These are phyloP conservation scores for Rotaria macrura DNA, from an alignment of 2,888 invertebrate species.

Conservation along the genomic window DNA sequence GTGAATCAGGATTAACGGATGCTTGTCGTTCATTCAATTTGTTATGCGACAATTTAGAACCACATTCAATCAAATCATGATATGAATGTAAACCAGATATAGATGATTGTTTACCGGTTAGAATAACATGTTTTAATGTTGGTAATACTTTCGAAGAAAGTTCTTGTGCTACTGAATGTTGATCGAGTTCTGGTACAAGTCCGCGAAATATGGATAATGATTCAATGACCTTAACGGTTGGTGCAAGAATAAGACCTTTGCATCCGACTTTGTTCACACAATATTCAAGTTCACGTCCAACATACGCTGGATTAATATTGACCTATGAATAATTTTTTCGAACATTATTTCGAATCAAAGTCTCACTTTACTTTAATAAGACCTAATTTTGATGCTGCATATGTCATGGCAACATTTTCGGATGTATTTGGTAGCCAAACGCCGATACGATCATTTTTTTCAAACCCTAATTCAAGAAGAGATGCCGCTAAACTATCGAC, in stretches of 20 bases:
- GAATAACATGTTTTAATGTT: constrained; percentile 25
- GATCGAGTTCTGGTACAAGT: constrained; percentile 24
- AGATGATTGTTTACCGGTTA: neutral
- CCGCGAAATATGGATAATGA: neutral
- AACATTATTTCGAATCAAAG: neutral
- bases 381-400: constrained; percentile 24
- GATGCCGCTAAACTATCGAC: constrained; percentile 25
- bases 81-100: neutral
- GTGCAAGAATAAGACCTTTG: constrained; percentile 60
- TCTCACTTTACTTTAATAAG: constrained; percentile 17
- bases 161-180: neutral
- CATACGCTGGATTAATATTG: constrained; percentile 63
- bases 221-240: constrained; percentile 54
- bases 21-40: neutral
- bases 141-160: constrained; percentile 22
- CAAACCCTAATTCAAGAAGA: constrained; percentile 14
- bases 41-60: neutral
- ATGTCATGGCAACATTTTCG: constrained; percentile 19
- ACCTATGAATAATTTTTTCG: neutral
- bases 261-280: constrained; percentile 63
- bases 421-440: constrained; percentile 27
- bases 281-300: constrained; percentile 61
- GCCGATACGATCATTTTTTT: constrained; percentile 27
- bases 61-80: neutral
- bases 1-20: neutral